phyloP scores from a whole-genome alignment of 2,888 invertebrate genomes.

The Alviniconcha strummeri region DNA sequence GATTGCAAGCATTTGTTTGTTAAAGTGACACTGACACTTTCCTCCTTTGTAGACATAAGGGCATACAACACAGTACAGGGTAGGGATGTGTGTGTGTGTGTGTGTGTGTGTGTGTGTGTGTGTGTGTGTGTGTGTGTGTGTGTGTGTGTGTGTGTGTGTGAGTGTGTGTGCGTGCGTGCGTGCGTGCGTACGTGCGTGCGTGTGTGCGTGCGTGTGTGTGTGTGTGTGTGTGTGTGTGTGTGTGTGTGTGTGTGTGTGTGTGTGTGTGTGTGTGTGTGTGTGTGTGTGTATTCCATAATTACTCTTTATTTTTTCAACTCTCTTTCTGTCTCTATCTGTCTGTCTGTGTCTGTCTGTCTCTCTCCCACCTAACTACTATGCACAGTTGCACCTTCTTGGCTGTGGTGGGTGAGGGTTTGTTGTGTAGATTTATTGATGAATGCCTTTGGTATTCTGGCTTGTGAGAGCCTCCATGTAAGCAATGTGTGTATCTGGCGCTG shows the following conservation, averaged over 20 bases:
- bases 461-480: no score
- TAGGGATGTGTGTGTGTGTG: no score
- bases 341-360: not conserved
- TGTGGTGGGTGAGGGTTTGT: no score
- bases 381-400: no score
- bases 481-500: no score
- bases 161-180: not conserved
- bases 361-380: not conserved
- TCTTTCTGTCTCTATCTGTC: not conserved
- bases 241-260: not conserved
- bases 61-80: not conserved
- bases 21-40: not conserved
- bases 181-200: not conserved
- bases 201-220: slow-evolving; percentile 2
- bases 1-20: not conserved
- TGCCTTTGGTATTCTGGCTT: no score
- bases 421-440: no score
- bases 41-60: not conserved
- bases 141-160: not conserved
- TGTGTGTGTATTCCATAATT: not conserved
- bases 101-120: not conserved
- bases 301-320: not conserved
- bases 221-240: not conserved
- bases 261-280: not conserved
- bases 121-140: not conserved